Evolutionary conservation across 1,140 invertebrate genomes (phyloP).

Genomic region (Dolichoris vasculosae): DNA sequence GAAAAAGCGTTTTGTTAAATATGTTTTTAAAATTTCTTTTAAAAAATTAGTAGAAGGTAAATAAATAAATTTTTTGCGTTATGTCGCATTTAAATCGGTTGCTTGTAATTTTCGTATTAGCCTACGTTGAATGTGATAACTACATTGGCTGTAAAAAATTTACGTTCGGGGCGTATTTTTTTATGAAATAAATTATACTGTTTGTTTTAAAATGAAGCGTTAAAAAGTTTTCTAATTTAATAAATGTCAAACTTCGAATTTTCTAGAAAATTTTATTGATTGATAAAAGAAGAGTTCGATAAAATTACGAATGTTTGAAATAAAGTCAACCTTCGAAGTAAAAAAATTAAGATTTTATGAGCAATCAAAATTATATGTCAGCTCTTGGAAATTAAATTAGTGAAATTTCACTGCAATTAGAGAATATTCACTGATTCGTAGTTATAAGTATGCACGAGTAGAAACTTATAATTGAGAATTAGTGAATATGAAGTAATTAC

Average conservation of each 20-base stretch:
- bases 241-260: neutral
- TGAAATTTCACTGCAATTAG: conserved; percentile 13
- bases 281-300: neutral
- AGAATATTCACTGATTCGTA: neutral
- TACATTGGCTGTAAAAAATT: too few relatives aligned
- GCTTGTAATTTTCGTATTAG: too few relatives aligned
- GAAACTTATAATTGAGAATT: conserved; percentile 14
- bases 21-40: neutral
- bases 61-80: too few relatives aligned
- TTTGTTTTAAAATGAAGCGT: too few relatives aligned
- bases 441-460: conserved; percentile 6
- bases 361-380: neutral
- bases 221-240: neutral
- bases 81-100: too few relatives aligned
- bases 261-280: neutral
- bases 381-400: conserved; percentile 7
- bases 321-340: neutral
- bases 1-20: neutral
- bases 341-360: conserved; percentile 1
- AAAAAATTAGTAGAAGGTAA: too few relatives aligned
- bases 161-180: too few relatives aligned
- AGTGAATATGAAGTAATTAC: conserved; percentile 12
- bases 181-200: neutral
- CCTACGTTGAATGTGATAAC: too few relatives aligned
- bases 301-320: neutral